Base-by-base conservation (phyloP, 2,797 vertebrate species). In the Cyclopterus lumpus region DNA sequence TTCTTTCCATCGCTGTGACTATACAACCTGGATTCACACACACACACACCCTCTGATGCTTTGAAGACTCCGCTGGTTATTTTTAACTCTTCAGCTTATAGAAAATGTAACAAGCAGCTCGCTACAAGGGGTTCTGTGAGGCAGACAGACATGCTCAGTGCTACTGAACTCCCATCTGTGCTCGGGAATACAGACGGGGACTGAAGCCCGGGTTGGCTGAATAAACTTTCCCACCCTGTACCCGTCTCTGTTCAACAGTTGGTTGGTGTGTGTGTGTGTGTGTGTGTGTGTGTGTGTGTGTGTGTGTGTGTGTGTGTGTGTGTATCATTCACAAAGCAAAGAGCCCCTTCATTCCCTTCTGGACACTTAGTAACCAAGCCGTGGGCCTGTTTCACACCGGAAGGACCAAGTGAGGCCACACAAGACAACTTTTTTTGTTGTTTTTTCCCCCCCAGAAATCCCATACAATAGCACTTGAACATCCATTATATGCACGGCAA, bases 201-300 rank as follows among this genome's bases (percentile, higher is more conserved):
- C 72, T 80, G 77, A 88, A 77, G 84, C 85, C 67, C 9, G 78
- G 70, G 65, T 53, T 78, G 80, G 84, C 89, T 92, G 91, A 89
- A 84, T 89, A 94, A 93, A 93, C 94, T 93, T 93, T 93, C 93
- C 90, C 92, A 93, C 86, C 89, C 86, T 83, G 66, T 70, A 79
- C 72, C 70, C 82, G 71, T 76, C 79, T 74, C 78, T 72, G 77
- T 60, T 86, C 79, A 83, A 87, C 82, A 81, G 87, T 92, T 77
- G 67, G 73, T 40, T 65, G 62, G 79, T 84, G 32, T 77, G 71
- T 85, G 7, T 72, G 59, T 68, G 8, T 73, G 73, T 74, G 54
- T 81, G 75, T 62, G 77, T 69, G 71, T 69, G 49, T 38, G 66
- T 70, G 38, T 62, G 32, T 57, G 38, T 80, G 70, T 70, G 71